These are phyloP conservation scores for Drosophila takahashii DNA, from an alignment of 1,140 invertebrate species.

Conservation along the genomic window DNA sequence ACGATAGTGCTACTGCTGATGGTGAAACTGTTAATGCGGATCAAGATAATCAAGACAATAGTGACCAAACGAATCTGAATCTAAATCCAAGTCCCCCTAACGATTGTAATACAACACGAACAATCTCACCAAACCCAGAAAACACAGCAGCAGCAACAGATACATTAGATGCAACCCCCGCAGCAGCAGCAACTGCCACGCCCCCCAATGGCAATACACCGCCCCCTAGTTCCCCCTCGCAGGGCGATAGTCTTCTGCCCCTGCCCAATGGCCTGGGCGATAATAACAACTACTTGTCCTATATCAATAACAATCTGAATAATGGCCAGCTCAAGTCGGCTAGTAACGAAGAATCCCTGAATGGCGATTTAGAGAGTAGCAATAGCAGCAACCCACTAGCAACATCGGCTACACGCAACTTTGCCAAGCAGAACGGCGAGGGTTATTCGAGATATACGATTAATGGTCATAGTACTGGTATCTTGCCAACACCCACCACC, in stretches of 20 bases:
- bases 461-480: conserved; percentile 72
- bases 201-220: conserved; percentile 41
- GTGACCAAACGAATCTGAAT: conserved; percentile 25
- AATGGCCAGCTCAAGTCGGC: conserved; percentile 45
- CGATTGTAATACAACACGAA: conserved; percentile 78
- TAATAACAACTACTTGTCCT: conserved; percentile 74
- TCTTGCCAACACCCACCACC: conserved; percentile 83
- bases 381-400: conserved; percentile 7
- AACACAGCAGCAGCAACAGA: conserved; percentile 36
- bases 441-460: conserved; percentile 39
- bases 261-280: conserved; percentile 50
- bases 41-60: conserved; percentile 29
- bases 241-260: conserved; percentile 36
- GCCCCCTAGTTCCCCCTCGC: conserved; percentile 20
- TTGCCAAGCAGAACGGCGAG: conserved; percentile 65
- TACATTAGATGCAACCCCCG: conserved; percentile 20
- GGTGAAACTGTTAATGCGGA: conserved; percentile 18
- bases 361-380: conserved; percentile 31
- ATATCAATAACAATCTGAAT: conserved; percentile 72
- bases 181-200: conserved; percentile 28
- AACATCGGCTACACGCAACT: conserved; percentile 37
- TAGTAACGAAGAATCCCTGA: conserved; percentile 32
- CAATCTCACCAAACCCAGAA: conserved; percentile 56
- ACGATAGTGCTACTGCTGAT: conserved; percentile 9
- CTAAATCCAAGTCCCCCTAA: conserved; percentile 40